Evolutionary conservation across 2,888 invertebrate species (phyloP).

Genomic region (Sarcophaga subvicina): DNA sequence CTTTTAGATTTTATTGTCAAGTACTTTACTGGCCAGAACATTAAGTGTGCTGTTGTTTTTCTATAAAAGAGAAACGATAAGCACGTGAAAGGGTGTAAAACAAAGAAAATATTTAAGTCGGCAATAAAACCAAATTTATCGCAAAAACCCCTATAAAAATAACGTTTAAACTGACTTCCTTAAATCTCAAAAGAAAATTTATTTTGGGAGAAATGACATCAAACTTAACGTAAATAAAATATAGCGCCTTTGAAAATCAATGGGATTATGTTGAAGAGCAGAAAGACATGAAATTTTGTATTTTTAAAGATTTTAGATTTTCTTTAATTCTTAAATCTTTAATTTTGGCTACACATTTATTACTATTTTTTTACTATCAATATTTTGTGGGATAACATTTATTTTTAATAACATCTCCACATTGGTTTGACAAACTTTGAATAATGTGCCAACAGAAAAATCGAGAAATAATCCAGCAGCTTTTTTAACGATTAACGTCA

Average conservation of each 20-base stretch:
- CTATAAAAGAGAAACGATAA: slow-evolving; percentile 1
- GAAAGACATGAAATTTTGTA: not conserved
- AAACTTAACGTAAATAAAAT: not conserved
- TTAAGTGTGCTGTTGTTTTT: slow-evolving; percentile 22
- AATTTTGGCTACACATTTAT: not conserved
- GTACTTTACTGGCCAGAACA: slow-evolving; percentile 33
- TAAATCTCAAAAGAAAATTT: slow-evolving; percentile 3
- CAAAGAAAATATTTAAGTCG: slow-evolving; percentile 3
- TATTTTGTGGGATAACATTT: no score
- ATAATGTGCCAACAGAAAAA: no score
- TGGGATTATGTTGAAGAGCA: no score
- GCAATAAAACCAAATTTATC: not conserved
- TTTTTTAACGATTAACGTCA: no score
- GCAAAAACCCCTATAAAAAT: not conserved
- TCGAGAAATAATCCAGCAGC: no score
- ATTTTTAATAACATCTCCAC: no score
- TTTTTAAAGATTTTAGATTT: not conserved
- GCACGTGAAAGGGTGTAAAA: slow-evolving; percentile 23
- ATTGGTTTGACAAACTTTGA: no score
- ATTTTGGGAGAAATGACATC: not conserved
- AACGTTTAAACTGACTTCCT: not conserved
- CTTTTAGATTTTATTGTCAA: slow-evolving; percentile 22
- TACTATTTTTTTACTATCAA: no score
- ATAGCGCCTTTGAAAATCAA: not conserved
- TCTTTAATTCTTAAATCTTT: not conserved